phyloP scores from a whole-genome alignment of 2,888 invertebrate species.

The Drosophila niveifrons region DNA sequence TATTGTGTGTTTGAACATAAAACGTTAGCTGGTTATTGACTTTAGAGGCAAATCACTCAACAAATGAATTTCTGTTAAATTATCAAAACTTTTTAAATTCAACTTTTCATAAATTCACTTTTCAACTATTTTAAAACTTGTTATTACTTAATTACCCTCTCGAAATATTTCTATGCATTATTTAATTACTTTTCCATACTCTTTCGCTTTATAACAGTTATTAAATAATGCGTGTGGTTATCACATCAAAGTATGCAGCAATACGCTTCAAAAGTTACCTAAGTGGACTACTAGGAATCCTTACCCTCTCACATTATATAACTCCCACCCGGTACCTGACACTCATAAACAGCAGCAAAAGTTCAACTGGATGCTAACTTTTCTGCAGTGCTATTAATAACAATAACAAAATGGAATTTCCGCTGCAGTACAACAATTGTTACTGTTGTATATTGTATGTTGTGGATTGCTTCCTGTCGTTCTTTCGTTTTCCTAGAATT shows the following conservation, averaged over 20 bases:
- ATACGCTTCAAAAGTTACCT: conserved; percentile 9
- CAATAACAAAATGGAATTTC: conserved; percentile 8
- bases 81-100: too few species aligned
- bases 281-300: background rate
- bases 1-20: too few species aligned
- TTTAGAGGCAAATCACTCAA: too few species aligned
- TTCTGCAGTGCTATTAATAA: conserved; percentile 9
- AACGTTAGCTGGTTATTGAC: too few species aligned
- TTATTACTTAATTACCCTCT: background rate
- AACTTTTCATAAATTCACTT: too few species aligned
- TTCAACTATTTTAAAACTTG: background rate
- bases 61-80: too few species aligned
- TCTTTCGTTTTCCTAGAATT: conserved; percentile 9
- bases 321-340: background rate
- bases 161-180: background rate
- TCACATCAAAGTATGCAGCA: background rate
- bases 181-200: background rate
- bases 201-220: background rate
- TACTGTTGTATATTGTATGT: background rate
- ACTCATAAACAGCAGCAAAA: background rate
- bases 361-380: conserved; percentile 8
- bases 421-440: background rate
- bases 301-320: background rate
- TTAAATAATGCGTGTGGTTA: background rate
- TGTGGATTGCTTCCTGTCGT: conserved; percentile 13